A percentile compares a stretch with the other conserved stretches of the same genome.
Conservation (phyloP, 2,888 invertebrate genomes). For the Drosophila tanythrix region DNA sequence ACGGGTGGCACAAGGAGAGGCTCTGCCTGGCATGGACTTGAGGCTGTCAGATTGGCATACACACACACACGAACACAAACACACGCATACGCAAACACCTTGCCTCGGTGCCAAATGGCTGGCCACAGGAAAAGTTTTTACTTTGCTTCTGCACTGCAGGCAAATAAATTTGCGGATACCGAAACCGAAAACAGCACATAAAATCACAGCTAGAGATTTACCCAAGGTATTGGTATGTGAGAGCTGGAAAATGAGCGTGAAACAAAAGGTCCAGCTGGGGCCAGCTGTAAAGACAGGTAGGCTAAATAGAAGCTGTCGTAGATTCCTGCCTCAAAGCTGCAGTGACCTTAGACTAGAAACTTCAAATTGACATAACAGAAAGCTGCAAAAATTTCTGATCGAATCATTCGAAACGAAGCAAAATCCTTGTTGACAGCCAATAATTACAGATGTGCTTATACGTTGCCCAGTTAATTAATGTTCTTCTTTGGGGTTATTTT, state of each 20-base stretch:
- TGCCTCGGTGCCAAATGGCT: constrained; percentile 24
- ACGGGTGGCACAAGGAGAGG: constrained; percentile 45
- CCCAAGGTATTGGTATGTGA: constrained; percentile 46
- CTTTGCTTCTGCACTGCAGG: constrained; percentile 73
- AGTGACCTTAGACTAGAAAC: constrained; percentile 3
- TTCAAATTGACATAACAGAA: background rate
- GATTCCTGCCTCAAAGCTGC: constrained; percentile 18
- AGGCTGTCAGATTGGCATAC: constrained; percentile 32
- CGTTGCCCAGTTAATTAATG: background rate
- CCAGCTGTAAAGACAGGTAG: background rate
- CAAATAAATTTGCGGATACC: constrained; percentile 77
- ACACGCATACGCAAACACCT: constrained; percentile 15
- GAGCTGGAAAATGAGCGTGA: constrained; percentile 13
- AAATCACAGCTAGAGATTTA: constrained; percentile 75
- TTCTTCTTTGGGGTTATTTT: background rate
- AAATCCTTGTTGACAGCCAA: constrained; percentile 21
- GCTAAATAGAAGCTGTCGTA: constrained; percentile 14
- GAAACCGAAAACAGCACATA: constrained; percentile 78
- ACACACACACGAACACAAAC: constrained; percentile 2
- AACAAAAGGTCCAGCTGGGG: background rate
- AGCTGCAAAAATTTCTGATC: constrained; percentile 7
- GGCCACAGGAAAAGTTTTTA: constrained; percentile 60
- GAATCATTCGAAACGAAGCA: constrained; percentile 6
- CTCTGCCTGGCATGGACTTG: constrained; percentile 23
- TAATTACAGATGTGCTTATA: constrained; percentile 23